Evolutionary conservation across 2,797 vertebrate genomes (phyloP).

Genomic region (Helarctos malayanus): DNA sequence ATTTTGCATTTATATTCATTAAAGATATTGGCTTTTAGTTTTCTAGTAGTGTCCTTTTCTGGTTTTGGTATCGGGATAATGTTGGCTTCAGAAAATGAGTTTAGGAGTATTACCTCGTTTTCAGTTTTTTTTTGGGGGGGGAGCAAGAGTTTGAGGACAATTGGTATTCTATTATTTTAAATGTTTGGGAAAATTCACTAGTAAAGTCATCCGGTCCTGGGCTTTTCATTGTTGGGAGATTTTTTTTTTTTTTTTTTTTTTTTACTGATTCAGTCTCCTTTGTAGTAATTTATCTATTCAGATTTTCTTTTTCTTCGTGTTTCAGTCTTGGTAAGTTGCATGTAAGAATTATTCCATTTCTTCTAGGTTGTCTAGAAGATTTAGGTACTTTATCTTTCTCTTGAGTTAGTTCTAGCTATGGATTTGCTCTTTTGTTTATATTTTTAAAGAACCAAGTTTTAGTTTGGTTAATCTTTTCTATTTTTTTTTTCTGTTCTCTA

Average conservation of each 20-base stretch:
- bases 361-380: neutral
- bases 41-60: neutral
- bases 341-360: neutral
- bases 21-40: neutral
- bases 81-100: neutral
- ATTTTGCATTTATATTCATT: neutral
- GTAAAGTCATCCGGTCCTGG: neutral
- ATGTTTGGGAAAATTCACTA: neutral
- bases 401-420: neutral
- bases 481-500: neutral
- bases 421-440: neutral
- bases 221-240: neutral
- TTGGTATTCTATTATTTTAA: neutral
- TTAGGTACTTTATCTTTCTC: neutral
- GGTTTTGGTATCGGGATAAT: neutral
- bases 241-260: neutral
- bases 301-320: neutral
- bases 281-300: neutral
- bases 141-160: neutral
- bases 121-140: neutral
- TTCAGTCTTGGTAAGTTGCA: neutral
- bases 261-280: neutral
- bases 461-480: neutral
- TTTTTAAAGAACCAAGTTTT: neutral
- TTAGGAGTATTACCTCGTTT: neutral